These are phyloP conservation scores for Lordiphosa stackelbergi DNA, from an alignment of 1,140 invertebrate genomes.

Conservation along the genomic window DNA sequence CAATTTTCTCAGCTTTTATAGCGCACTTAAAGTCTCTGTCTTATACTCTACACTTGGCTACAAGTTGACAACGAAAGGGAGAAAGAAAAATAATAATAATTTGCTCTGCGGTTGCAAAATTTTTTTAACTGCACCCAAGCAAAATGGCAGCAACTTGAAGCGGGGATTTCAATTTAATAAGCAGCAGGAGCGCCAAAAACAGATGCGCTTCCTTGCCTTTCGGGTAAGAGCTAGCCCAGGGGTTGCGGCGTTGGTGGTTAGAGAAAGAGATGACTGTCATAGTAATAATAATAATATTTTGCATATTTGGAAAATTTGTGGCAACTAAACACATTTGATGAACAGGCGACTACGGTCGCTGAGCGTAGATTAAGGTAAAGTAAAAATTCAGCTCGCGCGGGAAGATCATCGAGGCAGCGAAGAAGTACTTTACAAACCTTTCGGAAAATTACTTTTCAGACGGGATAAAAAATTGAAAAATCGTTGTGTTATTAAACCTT, in stretches of 20 bases:
- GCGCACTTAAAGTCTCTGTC: no score
- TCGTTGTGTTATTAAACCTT: no score
- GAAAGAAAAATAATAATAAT: conserved; percentile 51
- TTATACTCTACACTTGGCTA: no score
- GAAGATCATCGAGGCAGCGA: no score
- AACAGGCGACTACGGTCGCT: conserved; percentile 8
- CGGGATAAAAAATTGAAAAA: no score
- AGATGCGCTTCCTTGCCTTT: conserved; percentile 44
- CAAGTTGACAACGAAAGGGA: not conserved
- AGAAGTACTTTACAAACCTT: no score
- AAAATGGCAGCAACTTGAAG: conserved; percentile 48
- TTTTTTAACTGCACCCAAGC: conserved; percentile 53
- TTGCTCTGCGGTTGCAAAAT: conserved; percentile 51
- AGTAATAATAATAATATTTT: conserved; percentile 19
- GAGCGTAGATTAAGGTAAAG: not conserved
- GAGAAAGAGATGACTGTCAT: no score
- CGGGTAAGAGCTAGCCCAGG: conserved; percentile 8
- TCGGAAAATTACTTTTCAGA: no score
- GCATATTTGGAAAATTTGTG: conserved; percentile 10
- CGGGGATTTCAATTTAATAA: conserved; percentile 75
- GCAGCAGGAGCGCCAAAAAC: conserved; percentile 51
- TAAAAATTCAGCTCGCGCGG: no score
- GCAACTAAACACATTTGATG: conserved; percentile 18
- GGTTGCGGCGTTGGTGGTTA: not conserved
- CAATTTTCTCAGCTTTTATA: no score